Percentiles rank a stretch among this genome's conserved stretches.
These are phyloP conservation scores for Drosophila takahashii DNA, from an alignment of 1,140 invertebrate species.

Conservation along the genomic window DNA sequence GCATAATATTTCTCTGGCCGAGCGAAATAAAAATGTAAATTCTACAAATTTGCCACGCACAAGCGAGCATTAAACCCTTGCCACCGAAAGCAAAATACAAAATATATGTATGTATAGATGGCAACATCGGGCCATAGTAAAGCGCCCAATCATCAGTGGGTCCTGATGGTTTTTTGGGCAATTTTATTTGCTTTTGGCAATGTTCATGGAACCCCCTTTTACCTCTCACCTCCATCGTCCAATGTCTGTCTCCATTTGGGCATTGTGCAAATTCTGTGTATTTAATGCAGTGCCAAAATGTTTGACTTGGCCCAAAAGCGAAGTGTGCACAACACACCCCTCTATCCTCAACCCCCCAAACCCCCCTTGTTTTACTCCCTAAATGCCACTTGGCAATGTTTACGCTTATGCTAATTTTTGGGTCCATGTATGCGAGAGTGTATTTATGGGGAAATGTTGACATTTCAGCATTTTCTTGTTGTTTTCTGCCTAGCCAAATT, in stretches of 20 bases:
- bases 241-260: conserved; percentile 5
- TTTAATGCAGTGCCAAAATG: conserved; percentile 77
- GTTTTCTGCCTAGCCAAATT: conserved; percentile 17
- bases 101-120: not conserved
- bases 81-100: conserved; percentile 1
- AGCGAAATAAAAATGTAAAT: conserved; percentile 75
- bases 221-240: not conserved
- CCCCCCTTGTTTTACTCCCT: not conserved
- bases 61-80: conserved; percentile 66
- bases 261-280: conserved; percentile 62
- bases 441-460: conserved; percentile 49
- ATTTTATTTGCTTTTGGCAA: conserved; percentile 74
- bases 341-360: not conserved
- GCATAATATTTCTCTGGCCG: conserved; percentile 55
- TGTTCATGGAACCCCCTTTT: conserved; percentile 19
- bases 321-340: not conserved
- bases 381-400: conserved; percentile 68
- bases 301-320: conserved; percentile 57
- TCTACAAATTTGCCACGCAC: conserved; percentile 76
- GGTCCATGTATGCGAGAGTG: conserved; percentile 31
- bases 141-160: conserved; percentile 32
- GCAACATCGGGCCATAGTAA: conserved; percentile 6
- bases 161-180: conserved; percentile 24
- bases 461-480: conserved; percentile 45
- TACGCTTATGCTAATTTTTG: conserved; percentile 80